phyloP scores from a whole-genome alignment of 2,113 vertebrate species.

The Brachypodius melanocephalos region DNA sequence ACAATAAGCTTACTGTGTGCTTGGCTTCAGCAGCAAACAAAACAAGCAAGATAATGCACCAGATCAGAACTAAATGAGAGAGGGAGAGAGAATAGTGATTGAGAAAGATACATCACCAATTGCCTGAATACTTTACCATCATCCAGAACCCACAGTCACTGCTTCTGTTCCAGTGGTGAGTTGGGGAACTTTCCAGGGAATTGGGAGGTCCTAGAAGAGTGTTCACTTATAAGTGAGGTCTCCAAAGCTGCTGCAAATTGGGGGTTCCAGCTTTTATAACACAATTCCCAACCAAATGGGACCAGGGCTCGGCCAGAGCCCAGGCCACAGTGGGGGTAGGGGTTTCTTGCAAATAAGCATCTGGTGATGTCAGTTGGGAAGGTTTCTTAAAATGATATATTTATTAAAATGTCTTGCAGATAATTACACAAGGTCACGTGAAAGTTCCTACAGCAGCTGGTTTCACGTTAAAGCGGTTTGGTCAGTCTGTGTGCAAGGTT shows the following conservation, averaged over 20 bases:
- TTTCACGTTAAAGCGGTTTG: rapidly evolving
- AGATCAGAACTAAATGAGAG: background rate
- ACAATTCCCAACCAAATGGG: rapidly evolving
- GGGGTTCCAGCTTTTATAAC: background rate
- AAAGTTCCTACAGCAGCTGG: background rate
- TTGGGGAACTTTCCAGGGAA: background rate
- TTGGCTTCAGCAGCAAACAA: background rate
- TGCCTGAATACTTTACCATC: background rate
- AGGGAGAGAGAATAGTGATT: background rate
- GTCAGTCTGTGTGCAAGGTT: background rate
- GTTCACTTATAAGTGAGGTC: background rate
- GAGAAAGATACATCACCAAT: background rate
- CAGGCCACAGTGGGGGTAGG: background rate
- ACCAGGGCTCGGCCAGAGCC: background rate
- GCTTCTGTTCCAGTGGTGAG: background rate
- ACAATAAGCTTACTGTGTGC: background rate
- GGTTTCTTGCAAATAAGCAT: background rate
- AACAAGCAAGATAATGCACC: background rate
- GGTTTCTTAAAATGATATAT: background rate
- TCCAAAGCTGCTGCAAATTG: background rate
- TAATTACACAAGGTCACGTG: background rate
- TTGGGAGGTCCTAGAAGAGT: background rate
- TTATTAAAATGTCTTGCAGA: background rate
- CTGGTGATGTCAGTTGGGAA: background rate
- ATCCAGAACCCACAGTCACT: rapidly evolving